Evolutionary conservation across 2,888 invertebrate genomes (phyloP).

Genomic region (Drosophila ustulata): DNA sequence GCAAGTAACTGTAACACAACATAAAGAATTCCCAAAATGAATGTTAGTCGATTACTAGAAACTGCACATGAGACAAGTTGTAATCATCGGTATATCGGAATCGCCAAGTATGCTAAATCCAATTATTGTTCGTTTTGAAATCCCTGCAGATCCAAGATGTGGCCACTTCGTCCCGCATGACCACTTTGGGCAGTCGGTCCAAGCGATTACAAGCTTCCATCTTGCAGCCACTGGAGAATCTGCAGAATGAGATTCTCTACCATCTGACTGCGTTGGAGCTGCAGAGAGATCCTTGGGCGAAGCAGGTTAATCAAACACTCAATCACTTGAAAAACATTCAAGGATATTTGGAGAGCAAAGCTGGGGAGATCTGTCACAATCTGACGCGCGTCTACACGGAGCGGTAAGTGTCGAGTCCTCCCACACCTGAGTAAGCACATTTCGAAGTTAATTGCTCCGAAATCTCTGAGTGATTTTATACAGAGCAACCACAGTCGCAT

Average conservation of each 20-base stretch:
- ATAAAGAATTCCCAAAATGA: too few species aligned
- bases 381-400: constrained; percentile 85
- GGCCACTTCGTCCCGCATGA: constrained; percentile 90
- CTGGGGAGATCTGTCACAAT: constrained; percentile 89
- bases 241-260: constrained; percentile 90
- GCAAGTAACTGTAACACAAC: too few species aligned
- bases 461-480: constrained; percentile 40
- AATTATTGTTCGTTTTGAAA: neutral
- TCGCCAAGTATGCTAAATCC: too few species aligned
- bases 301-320: constrained; percentile 90
- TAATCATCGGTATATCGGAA: too few species aligned
- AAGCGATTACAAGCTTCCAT: constrained; percentile 88
- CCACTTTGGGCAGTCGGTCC: constrained; percentile 88
- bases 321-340: constrained; percentile 92
- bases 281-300: constrained; percentile 89
- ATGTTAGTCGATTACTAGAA: too few species aligned
- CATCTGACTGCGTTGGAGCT: constrained; percentile 91
- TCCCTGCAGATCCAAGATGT: constrained; percentile 87
- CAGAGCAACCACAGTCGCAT: constrained; percentile 27
- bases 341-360: constrained; percentile 90
- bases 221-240: constrained; percentile 89
- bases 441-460: constrained; percentile 46
- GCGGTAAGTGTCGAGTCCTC: constrained; percentile 66
- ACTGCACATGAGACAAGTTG: too few species aligned
- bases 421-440: constrained; percentile 1